Conservation (phyloP, 2,113 vertebrate species). For the Callipepla californica region DNA sequence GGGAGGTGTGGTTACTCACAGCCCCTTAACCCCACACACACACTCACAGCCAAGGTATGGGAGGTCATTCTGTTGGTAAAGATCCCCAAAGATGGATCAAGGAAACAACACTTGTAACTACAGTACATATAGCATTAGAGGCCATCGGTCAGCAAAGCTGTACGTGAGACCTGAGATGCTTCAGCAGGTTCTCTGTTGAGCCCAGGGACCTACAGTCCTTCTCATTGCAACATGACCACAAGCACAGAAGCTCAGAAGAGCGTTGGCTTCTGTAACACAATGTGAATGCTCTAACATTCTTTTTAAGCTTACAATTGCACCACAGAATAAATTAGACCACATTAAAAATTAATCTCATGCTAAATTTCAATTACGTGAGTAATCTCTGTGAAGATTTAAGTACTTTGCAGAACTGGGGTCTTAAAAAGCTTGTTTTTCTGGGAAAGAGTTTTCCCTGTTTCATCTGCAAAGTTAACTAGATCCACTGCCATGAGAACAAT, state of each 20-base stretch:
- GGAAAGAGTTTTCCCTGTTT: background rate
- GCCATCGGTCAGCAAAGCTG: background rate
- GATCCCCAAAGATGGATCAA: background rate
- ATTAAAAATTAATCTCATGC: background rate
- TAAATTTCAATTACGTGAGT: background rate
- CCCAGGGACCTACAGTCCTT: background rate
- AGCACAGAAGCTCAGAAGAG: background rate
- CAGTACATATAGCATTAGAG: background rate
- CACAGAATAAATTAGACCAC: background rate
- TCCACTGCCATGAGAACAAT: background rate
- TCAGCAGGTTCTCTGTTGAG: background rate
- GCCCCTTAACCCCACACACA: accelerated
- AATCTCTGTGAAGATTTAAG: background rate
- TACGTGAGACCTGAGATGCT: background rate
- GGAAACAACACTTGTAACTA: background rate
- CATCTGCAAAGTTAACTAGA: background rate
- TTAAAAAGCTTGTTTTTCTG: background rate
- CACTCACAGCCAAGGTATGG: background rate
- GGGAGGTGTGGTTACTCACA: background rate
- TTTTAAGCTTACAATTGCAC: background rate
- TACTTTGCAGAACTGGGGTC: background rate
- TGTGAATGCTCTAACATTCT: background rate
- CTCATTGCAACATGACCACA: background rate
- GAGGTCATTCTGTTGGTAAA: background rate
- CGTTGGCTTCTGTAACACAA: background rate